Base-by-base conservation (phyloP, 2,888 invertebrate genomes). In the Adineta ricciae region DNA sequence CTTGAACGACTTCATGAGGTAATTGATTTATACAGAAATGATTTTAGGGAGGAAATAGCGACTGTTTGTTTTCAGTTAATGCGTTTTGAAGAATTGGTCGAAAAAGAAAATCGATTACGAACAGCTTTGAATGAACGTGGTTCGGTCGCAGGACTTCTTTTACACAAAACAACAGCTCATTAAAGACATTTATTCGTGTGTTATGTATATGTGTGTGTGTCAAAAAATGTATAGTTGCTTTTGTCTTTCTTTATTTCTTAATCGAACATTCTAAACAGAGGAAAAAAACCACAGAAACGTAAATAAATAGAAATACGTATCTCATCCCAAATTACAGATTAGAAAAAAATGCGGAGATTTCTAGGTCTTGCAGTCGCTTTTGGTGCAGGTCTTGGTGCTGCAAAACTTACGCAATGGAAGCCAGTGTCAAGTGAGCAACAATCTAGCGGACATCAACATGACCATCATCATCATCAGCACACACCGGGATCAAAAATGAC, bases 71-170 rank as follows among this genome's bases (percentile, higher is more conserved):
- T 94, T 0, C 94, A 97, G 92, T 97, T 96, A 96, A 91, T 97
- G 87, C 94, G 95, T 89, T 92, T 97, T 89, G 98, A 97, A 88
- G 97, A 97, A 89, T 91, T 97, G 78, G 93, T 96, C 84, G 97
- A 97, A 88, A 95, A 97, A 89, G 97, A 97, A 91, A 92, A 96
- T 86, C 95, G 94, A 88, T 94, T 96, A 49, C 92, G 96, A 7
- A 92, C 90, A 86, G 91, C 92, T 83, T 92, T 94, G 92, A 92
- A 93, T 3, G 94, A 93, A 88, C 93, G 97, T 86, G 96, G 96
- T 78, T 96, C 97, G 0, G 95, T 97, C 0, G 91, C 98, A 24
- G 95, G 96, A 0, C 92, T 98, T 1, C 94, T 98, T 94, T 91
- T 98, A n/a, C 97, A 98, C 90, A 96, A 97, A 11, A 97, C 97